Conservation (phyloP, 2,888 invertebrate species). For the Lissocephala sabroskyi region DNA sequence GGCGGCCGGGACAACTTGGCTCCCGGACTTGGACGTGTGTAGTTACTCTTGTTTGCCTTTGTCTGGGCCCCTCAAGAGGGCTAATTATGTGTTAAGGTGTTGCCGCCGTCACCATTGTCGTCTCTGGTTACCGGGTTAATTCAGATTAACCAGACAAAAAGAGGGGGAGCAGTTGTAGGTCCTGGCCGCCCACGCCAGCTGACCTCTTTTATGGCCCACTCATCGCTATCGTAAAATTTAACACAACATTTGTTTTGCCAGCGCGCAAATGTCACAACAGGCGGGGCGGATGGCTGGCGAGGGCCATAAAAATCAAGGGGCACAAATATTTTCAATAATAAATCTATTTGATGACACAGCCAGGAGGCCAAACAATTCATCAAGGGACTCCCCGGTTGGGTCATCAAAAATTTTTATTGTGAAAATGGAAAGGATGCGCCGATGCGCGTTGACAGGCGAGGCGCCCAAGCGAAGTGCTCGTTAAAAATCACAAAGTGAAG, state of each 20-base stretch:
- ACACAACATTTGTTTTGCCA: slow-evolving; percentile 49
- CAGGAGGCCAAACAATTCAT: slow-evolving; percentile 36
- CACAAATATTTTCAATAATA: slow-evolving; percentile 64
- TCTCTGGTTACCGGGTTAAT: slow-evolving; percentile 31
- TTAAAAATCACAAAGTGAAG: slow-evolving; percentile 61
- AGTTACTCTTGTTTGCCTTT: slow-evolving; percentile 34
- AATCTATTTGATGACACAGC: slow-evolving; percentile 60
- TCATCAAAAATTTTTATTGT: slow-evolving; percentile 36
- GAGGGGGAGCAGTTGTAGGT: slow-evolving; percentile 25
- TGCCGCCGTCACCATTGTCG: slow-evolving; percentile 8
- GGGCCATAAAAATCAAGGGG: slow-evolving; percentile 48
- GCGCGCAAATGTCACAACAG: slow-evolving; percentile 39
- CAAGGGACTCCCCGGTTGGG: slow-evolving; percentile 6
- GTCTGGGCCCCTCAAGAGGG: slow-evolving; percentile 50
- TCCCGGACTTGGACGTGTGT: slow-evolving; percentile 22
- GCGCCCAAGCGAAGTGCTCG: too few species aligned
- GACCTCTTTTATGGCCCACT: too few species aligned
- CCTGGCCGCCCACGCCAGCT: neutral
- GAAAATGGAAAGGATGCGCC: slow-evolving; percentile 9
- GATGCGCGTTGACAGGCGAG: slow-evolving; percentile 50
- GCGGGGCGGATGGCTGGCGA: neutral
- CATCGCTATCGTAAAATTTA: too few species aligned
- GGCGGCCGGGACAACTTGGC: slow-evolving; percentile 30
- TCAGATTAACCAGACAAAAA: slow-evolving; percentile 31
- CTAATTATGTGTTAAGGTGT: slow-evolving; percentile 63